A percentile compares a stretch with the other conserved stretches of the same genome.
Conservation (phyloP, 2,113 vertebrate species). For the Gobiocypris rarus region DNA sequence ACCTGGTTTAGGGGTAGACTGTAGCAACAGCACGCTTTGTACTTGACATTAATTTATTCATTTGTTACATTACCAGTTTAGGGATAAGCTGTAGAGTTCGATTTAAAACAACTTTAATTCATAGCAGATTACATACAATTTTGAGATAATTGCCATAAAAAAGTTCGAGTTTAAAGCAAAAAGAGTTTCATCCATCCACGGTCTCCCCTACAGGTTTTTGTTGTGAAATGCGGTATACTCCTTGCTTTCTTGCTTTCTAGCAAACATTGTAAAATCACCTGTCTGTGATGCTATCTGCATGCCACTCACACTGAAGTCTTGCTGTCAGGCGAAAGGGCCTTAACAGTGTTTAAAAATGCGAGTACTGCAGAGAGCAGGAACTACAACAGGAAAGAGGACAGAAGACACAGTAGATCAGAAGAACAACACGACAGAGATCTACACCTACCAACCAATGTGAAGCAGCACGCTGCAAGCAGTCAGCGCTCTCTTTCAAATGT, state of each 20-base stretch:
- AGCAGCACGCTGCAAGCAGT: conserved; percentile 31
- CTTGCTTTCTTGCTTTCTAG: background rate
- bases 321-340: background rate
- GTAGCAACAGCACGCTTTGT: background rate
- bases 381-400: background rate
- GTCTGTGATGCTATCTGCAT: background rate
- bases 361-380: background rate
- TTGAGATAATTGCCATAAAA: background rate
- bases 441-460: conserved; percentile 35
- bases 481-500: conserved; percentile 43
- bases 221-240: background rate
- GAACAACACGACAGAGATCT: conserved; percentile 35
- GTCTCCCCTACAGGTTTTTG: background rate
- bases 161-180: background rate
- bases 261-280: background rate
- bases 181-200: background rate
- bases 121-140: no score
- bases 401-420: conserved; percentile 19
- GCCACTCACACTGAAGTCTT: background rate
- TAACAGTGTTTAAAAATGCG: background rate
- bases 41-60: background rate
- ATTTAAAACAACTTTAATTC: background rate
- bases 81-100: background rate
- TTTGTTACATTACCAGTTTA: no score
- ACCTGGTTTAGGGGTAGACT: background rate